Evolutionary conservation across 2,797 vertebrate genomes (phyloP), one percentile per base, ranked within the genome.

Genomic region (Xerus rutilus): DNA sequence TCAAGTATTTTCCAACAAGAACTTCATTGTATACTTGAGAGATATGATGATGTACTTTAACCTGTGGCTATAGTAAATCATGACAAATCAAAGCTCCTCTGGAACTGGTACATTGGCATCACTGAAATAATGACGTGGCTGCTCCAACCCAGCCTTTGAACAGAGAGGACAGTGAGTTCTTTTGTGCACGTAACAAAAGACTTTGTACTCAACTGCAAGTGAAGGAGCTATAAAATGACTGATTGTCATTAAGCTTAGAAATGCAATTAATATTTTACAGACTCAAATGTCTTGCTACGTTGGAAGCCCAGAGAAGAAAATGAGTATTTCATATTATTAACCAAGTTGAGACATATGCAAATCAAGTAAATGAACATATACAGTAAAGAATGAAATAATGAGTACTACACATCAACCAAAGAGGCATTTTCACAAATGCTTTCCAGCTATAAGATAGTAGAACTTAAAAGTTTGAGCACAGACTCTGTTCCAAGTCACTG

Each of bases 61-160:
- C 97, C 98, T 96, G 32, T 89, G 83, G 20, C 95, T 96, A 78
- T 62, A 94, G 94, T 90, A 97, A 90, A 49, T 15, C 64, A 93
- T 52, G 69, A 64, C 17, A 70, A 65, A 76, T 67, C 89, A 86
- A 0, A 95, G 91, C 32, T 95, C 94, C 93, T 96, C 85, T 45
- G 84, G 54, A 91, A 96, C 10, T 23, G 89, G 39, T 92, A 91
- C 67, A 0, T 30, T 47, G 84, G 32, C 95, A 86, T 94, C 0
- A 93, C 82, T 91, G 77, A 95, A 96, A 96, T 52, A 97, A 93
- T 97, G 97, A 98, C 91, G 95, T 99, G 98, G 98, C 98, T 95
- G 76, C 86, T 49, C 43, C 70, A 87, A 65, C 67, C 86, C 84
- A 98, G 98, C 98, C 98, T 99, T 99, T 99, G 98, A 89, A 97